Percentiles rank a stretch among this genome's conserved stretches.
Evolutionary conservation across 2,113 vertebrate species (phyloP).

Genomic region (Nycticebus coucang): DNA sequence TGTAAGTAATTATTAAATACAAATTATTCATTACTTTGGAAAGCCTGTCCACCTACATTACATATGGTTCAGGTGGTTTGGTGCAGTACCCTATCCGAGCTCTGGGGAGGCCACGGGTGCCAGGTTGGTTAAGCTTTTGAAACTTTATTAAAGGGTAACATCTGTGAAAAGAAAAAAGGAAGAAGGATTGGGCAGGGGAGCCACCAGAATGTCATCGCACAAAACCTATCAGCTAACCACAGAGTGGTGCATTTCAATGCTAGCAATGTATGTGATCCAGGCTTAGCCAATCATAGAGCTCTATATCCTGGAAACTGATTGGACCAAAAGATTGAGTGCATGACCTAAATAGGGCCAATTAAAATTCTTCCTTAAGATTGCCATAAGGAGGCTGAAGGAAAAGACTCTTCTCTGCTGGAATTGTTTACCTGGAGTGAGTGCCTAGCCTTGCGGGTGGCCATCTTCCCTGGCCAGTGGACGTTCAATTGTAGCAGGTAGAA

Average conservation of each 20-base stretch:
- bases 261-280: neutral
- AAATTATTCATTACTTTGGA: neutral
- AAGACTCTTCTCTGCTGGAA: neutral
- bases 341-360: neutral
- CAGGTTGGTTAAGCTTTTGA: neutral
- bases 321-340: neutral
- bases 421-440: neutral
- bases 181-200: neutral
- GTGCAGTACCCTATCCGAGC: neutral
- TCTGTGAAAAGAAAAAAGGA: constrained; percentile 1
- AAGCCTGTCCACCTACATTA: neutral
- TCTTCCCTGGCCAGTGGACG: neutral
- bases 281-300: neutral
- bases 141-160: neutral
- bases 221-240: neutral
- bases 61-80: neutral
- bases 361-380: neutral
- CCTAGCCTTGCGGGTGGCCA: neutral
- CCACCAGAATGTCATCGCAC: neutral
- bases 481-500: neutral
- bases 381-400: neutral
- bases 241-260: neutral
- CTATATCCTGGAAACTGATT: neutral
- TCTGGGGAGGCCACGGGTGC: neutral
- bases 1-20: neutral